Conservation (phyloP, 2,113 vertebrate genomes). For the Baryphthengus martii region DNA sequence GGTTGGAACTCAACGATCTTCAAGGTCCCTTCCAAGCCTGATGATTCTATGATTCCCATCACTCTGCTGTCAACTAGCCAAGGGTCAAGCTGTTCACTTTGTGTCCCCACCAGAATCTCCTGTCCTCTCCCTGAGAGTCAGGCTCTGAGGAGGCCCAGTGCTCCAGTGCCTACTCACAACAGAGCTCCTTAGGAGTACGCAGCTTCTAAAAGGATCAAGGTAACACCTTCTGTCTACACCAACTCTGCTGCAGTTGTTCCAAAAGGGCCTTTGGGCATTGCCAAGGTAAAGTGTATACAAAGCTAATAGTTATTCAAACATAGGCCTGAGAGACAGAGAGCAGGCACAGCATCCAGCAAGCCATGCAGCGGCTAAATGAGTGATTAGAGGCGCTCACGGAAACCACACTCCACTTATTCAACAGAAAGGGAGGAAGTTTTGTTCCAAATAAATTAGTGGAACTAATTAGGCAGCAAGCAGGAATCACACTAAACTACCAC, state of each 20-base stretch:
- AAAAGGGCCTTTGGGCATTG: neutral
- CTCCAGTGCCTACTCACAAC: neutral
- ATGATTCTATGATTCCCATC: too few species aligned
- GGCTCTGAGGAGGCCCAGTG: neutral
- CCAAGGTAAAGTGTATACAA: neutral
- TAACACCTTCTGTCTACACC: neutral
- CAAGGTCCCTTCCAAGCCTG: too few species aligned
- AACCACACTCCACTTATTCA: neutral
- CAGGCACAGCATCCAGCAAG: neutral
- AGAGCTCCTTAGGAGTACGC: neutral
- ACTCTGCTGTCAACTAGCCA: neutral
- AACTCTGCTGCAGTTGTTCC: neutral
- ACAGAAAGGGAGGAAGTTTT: neutral
- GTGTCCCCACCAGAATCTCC: accelerated
- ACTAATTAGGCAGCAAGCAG: conserved; percentile 48
- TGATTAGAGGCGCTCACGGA: neutral
- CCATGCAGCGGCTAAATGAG: neutral
- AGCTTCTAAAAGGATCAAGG: neutral
- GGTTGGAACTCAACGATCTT: too few species aligned
- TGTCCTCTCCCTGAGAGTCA: neutral
- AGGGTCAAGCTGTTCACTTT: neutral
- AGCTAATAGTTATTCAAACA: neutral
- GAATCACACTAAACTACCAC: neutral
- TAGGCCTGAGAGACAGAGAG: neutral
- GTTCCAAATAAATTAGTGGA: conserved; percentile 50